phyloP scores from a whole-genome alignment of 2,113 vertebrate species.

The Platichthys flesus region DNA sequence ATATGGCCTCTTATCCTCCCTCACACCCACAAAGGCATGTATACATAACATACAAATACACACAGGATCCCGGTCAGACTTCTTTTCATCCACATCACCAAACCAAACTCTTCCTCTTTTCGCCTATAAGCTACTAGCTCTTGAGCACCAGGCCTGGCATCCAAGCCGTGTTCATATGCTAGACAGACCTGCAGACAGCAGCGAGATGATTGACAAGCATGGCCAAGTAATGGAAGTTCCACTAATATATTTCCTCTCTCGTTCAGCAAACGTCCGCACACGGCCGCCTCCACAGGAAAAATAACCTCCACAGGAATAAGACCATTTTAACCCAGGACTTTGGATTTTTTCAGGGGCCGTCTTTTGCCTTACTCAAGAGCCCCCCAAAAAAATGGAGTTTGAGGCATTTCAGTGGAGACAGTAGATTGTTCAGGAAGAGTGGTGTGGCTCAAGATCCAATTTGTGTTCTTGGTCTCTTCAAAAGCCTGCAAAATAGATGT shows the following conservation, averaged over 20 bases:
- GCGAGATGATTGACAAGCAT: slow-evolving; percentile 53
- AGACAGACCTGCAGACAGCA: slow-evolving; percentile 58
- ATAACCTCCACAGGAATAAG: slow-evolving; percentile 48
- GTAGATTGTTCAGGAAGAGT: slow-evolving; percentile 46
- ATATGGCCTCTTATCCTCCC: slow-evolving; percentile 53
- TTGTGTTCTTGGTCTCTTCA: slow-evolving; percentile 32
- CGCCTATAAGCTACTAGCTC: slow-evolving; percentile 74
- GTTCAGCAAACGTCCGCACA: slow-evolving; percentile 38
- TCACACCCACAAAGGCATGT: slow-evolving; percentile 39
- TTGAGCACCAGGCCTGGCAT: slow-evolving; percentile 71
- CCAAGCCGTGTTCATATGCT: slow-evolving; percentile 67
- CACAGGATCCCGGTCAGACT: slow-evolving; percentile 52
- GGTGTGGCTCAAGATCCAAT: slow-evolving; percentile 23
- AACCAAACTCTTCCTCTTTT: slow-evolving; percentile 51
- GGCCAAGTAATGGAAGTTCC: slow-evolving; percentile 54
- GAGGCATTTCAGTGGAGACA: slow-evolving; percentile 43
- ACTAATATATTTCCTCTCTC: slow-evolving; percentile 50
- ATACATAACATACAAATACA: slow-evolving; percentile 27
- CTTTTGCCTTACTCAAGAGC: slow-evolving; percentile 39
- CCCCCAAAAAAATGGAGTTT: slow-evolving; percentile 3
- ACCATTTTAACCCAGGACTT: slow-evolving; percentile 57
- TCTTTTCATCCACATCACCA: slow-evolving; percentile 44
- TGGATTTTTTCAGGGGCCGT: slow-evolving; percentile 40
- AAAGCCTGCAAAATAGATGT: slow-evolving; percentile 38
- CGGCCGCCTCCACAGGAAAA: slow-evolving; percentile 46